Percentiles rank a stretch among this genome's conserved stretches.
Conservation (phyloP, 1,140 invertebrate species). For the Camponotus pennsylvanicus region DNA sequence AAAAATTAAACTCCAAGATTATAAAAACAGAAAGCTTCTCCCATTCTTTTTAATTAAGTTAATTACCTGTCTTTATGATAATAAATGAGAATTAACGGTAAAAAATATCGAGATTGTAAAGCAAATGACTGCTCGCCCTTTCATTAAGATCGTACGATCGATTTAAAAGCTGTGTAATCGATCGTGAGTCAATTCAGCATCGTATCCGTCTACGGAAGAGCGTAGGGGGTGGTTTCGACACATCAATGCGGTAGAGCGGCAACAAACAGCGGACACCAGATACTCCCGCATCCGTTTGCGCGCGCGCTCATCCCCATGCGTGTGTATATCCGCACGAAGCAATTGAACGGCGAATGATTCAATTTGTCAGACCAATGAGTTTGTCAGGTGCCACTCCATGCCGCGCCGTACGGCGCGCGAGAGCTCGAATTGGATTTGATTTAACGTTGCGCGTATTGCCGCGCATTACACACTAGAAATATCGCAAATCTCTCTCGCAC, state of each 20-base stretch:
- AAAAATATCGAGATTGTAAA: neutral
- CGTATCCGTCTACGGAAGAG: conserved; percentile 39
- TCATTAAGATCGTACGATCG: neutral
- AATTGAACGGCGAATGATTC: conserved; percentile 87
- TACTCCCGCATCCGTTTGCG: conserved; percentile 51
- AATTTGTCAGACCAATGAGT: conserved; percentile 87
- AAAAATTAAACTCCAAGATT: neutral
- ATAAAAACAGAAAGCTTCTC: neutral
- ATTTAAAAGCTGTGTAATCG: conserved; percentile 26
- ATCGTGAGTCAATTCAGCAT: conserved; percentile 50
- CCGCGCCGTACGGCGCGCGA: conserved; percentile 79
- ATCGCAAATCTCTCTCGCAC: conserved; percentile 83
- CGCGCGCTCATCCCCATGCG: neutral
- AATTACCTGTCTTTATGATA: no score
- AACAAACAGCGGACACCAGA: conserved; percentile 78
- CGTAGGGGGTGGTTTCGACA: conserved; percentile 72
- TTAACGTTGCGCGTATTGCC: conserved; percentile 85
- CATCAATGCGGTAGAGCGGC: conserved; percentile 66
- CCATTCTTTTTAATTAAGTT: neutral
- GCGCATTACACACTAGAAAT: conserved; percentile 85
- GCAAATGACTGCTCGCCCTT: neutral
- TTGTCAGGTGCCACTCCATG: conserved; percentile 86
- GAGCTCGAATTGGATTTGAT: conserved; percentile 85
- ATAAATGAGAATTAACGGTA: neutral
- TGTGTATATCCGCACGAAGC: conserved; percentile 80